Conservation (phyloP, 2,113 vertebrate species). For the Murina feae region DNA sequence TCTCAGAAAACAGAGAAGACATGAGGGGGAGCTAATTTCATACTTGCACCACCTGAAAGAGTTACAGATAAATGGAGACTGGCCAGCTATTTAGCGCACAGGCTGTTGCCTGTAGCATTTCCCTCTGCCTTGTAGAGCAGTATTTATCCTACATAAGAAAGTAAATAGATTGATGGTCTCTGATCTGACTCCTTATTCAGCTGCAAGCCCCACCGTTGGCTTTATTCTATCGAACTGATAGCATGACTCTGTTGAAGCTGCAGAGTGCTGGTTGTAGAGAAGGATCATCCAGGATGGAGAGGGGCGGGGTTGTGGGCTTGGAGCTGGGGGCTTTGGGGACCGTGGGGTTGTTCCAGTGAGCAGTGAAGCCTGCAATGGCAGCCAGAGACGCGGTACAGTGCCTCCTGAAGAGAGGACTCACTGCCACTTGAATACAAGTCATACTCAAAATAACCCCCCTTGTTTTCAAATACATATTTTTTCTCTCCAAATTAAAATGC, state of each 20-base stretch:
- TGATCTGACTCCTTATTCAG: not conserved
- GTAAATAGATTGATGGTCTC: not conserved
- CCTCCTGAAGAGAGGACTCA: not conserved
- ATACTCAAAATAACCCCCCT: not conserved
- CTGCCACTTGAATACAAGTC: not conserved
- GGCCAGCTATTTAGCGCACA: not conserved
- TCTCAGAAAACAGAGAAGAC: not conserved
- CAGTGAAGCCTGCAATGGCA: not conserved
- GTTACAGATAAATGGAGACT: not conserved
- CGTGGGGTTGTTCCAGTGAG: not conserved
- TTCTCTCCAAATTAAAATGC: not conserved
- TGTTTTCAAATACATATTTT: not conserved
- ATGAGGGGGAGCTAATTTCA: not conserved
- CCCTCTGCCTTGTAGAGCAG: not conserved
- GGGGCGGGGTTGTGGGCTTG: fast-evolving
- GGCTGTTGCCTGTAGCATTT: not conserved
- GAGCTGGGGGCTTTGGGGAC: not conserved
- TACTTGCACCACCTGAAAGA: not conserved
- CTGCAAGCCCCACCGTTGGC: not conserved
- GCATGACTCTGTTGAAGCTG: not conserved
- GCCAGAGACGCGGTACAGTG: not conserved
- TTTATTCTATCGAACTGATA: not conserved
- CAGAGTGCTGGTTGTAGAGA: not conserved
- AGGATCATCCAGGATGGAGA: not conserved
- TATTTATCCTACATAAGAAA: not conserved